phyloP scores from a whole-genome alignment of 2,797 vertebrate genomes.

The Sebastes ruberrimus region DNA sequence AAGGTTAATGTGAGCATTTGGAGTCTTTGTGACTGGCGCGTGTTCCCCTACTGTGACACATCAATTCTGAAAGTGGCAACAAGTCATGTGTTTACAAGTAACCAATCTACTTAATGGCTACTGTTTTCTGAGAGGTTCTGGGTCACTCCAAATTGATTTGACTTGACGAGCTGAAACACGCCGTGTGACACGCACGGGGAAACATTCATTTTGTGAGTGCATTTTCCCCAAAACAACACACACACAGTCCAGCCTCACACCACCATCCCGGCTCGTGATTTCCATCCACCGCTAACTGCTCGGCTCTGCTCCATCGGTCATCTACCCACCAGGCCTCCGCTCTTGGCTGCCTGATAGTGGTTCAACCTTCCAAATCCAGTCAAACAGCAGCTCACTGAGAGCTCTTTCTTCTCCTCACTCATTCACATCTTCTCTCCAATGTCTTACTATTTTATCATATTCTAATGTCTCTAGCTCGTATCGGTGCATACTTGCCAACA shows the following conservation, averaged over 20 bases:
- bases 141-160: conserved; percentile 23
- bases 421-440: not conserved
- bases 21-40: not conserved
- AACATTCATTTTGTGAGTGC: conserved; percentile 18
- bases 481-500: no score
- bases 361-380: not conserved
- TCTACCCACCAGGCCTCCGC: not conserved
- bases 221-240: not conserved
- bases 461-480: no score
- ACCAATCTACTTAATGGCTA: conserved; percentile 51
- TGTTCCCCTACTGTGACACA: conserved; percentile 10
- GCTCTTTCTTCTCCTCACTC: not conserved
- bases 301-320: not conserved
- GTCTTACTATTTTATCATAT: no score
- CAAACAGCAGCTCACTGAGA: not conserved
- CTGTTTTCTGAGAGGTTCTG: conserved; percentile 33
- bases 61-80: conserved; percentile 48
- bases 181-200: not conserved
- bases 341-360: not conserved
- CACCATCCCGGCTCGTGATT: not conserved
- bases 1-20: conserved; percentile 63
- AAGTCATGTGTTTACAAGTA: conserved; percentile 48
- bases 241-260: not conserved
- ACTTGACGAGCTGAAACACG: not conserved
- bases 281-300: not conserved